Conservation (phyloP, 2,113 vertebrate genomes). For the Raja brachyura region DNA sequence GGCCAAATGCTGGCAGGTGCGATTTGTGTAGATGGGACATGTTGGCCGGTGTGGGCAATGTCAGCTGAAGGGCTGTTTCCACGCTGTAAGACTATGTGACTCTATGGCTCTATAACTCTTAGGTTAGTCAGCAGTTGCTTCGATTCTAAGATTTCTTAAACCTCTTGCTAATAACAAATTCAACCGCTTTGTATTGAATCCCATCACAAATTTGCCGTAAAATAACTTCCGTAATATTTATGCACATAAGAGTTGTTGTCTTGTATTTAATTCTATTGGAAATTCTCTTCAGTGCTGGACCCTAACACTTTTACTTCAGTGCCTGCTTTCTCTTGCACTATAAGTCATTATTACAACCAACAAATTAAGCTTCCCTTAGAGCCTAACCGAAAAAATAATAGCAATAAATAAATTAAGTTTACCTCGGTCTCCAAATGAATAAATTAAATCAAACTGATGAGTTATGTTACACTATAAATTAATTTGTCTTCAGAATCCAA, state of each 20-base stretch:
- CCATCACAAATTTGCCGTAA: not conserved
- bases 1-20: no score
- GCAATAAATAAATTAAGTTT: slow-evolving; percentile 13
- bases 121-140: not conserved
- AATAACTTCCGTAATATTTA: not conserved
- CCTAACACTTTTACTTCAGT: not conserved
- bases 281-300: not conserved
- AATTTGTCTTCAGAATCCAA: slow-evolving; percentile 11
- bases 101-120: not conserved
- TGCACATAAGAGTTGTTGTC: not conserved
- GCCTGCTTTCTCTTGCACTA: not conserved
- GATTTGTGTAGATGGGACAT: no score
- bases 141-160: not conserved
- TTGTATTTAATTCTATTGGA: not conserved
- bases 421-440: slow-evolving; percentile 2
- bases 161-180: not conserved
- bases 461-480: slow-evolving; percentile 23
- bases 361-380: slow-evolving; percentile 1
- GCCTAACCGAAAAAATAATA: slow-evolving; percentile 4
- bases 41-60: no score
- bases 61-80: no score
- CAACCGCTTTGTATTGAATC: not conserved
- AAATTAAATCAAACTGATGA: not conserved
- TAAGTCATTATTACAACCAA: not conserved
- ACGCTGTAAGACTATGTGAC: no score